Base-by-base conservation (phyloP, 2,888 invertebrate species). In the Aphelenchoides bicaudatus region DNA sequence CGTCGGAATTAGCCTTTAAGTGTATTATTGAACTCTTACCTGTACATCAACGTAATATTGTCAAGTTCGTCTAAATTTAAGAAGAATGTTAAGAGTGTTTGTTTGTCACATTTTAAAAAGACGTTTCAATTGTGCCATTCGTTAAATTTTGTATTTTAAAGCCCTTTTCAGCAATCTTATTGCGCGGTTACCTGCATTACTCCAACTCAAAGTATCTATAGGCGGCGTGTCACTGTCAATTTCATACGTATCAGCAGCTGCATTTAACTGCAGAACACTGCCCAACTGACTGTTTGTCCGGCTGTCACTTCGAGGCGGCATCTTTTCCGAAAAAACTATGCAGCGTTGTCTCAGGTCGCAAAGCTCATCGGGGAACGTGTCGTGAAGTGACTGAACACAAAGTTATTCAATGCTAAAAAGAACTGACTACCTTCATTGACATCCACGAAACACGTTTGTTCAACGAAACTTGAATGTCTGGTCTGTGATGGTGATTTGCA, bases 11-110 rank as follows among this genome's bases (percentile, higher is more conserved):
- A n/a, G n/a, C n/a, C n/a, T n/a, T n/a, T n/a, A n/a, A n/a, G n/a
- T n/a, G n/a, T n/a, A n/a, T n/a, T n/a, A n/a, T n/a, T n/a, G n/a
- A n/a, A n/a, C n/a, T n/a, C n/a, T n/a, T n/a, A n/a, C n/a, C n/a
- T n/a, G n/a, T n/a, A n/a, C n/a, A n/a, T n/a, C 34, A 83, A 68
- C 8, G 81, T 81, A 59, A 82, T 80, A 59, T 81, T 81, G 60
- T 82, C 82, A 65, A 80, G 81, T 67, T 82, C 81, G 62, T 81
- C 81, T 81, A 72, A 52, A 80, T 56, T 3, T 19, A 23, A 51
- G 28, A 48, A 1, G 51, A 52, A 48, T 8, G 21, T 49, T 10
- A 6, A 2, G 2, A 48, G 27, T 48, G 23, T 25, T 55, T 23
- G 13, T 34, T 34, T 10, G 10, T 2, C 56, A 55, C 56, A 54